These are phyloP conservation scores for Microctonus brassicae DNA, from an alignment of 2,888 invertebrate genomes.

Conservation along the genomic window DNA sequence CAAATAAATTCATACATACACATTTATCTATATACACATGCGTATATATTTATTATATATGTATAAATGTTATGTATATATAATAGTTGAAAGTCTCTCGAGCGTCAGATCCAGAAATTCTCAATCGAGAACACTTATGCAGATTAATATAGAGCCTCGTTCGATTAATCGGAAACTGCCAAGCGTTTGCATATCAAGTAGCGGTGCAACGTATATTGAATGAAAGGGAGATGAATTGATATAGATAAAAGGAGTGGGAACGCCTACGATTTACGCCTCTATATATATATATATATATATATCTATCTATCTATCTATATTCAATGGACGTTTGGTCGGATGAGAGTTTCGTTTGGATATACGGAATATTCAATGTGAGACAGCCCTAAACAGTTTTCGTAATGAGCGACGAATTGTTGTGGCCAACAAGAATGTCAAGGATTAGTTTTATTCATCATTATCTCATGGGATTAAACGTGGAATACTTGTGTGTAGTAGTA, in stretches of 20 bases:
- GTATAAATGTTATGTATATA: too few relatives aligned
- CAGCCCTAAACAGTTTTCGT: neutral
- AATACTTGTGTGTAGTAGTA: neutral
- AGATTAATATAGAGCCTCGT: conserved; percentile 23
- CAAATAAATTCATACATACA: too few relatives aligned
- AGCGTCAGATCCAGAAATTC: conserved; percentile 28
- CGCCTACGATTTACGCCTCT: neutral
- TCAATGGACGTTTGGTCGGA: neutral
- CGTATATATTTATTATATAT: too few relatives aligned
- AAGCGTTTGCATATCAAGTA: conserved; percentile 31
- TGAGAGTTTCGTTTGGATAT: conserved; percentile 17
- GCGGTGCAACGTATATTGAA: neutral
- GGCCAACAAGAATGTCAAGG: neutral
- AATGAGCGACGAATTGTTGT: conserved; percentile 16
- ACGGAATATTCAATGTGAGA: conserved; percentile 21
- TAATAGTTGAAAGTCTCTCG: conserved; percentile 19
- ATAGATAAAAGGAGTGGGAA: neutral
- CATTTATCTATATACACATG: neutral
- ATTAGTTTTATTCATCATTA: neutral
- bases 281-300: neutral
- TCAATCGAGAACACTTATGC: conserved; percentile 25
- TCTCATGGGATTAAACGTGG: neutral
- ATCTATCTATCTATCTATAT: neutral
- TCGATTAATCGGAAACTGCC: conserved; percentile 29
- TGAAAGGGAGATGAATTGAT: neutral